Percentiles rank a stretch among this genome's conserved stretches.
Conservation (phyloP, 2,888 invertebrate species). For the Hyalella azteca region DNA sequence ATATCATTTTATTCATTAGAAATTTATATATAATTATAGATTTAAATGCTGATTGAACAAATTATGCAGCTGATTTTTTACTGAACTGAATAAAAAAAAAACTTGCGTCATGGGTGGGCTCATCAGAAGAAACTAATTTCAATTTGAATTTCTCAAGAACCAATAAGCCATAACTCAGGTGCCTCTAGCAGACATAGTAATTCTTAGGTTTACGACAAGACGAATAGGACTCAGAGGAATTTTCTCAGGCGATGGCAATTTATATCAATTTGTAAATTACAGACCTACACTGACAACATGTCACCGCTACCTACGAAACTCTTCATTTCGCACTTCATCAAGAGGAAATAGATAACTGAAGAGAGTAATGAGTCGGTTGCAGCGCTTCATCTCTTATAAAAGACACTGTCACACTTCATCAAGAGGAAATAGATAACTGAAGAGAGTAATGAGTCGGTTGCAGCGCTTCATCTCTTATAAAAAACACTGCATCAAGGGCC, state of each 20-base stretch:
- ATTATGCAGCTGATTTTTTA: no score
- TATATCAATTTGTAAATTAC: slow-evolving; percentile 27
- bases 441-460: background rate
- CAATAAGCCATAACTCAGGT: background rate
- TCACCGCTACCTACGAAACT: background rate
- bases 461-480: background rate
- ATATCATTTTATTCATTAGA: no score
- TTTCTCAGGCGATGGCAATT: slow-evolving; percentile 8
- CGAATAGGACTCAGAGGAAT: background rate
- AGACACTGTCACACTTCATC: no score
- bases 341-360: no score
- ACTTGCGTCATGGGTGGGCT: no score
- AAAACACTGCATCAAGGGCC: background rate
- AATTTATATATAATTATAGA: no score
- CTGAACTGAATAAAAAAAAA: no score
- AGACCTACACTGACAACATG: slow-evolving; percentile 2
- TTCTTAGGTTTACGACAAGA: background rate
- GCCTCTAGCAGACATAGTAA: background rate
- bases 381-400: background rate
- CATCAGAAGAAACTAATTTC: no score
- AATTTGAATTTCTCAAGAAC: no score
- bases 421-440: no score
- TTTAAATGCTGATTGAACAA: no score
- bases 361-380: background rate
- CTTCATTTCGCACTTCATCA: slow-evolving; percentile 4